Evolutionary conservation across 2,888 invertebrate species (phyloP).

Genomic region (Scotopteryx bipunctaria): DNA sequence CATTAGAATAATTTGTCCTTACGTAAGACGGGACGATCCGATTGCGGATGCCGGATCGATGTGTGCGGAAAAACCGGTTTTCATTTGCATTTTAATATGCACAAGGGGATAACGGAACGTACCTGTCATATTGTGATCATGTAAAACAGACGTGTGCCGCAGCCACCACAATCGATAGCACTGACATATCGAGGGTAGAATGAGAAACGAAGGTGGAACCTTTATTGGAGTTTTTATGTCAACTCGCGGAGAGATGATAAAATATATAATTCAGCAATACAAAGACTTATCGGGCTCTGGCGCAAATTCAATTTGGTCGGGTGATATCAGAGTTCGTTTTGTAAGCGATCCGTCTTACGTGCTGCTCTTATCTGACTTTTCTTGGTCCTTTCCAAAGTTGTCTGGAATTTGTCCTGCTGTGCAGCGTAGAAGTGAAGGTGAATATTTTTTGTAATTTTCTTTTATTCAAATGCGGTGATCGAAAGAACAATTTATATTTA

Average conservation of each 20-base stretch:
- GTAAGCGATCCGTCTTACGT: slow-evolving; percentile 38
- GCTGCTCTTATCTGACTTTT: slow-evolving; percentile 31
- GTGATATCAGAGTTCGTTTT: slow-evolving; percentile 33
- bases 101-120: slow-evolving; percentile 63
- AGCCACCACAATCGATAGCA: slow-evolving; percentile 39
- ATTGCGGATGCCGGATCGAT: slow-evolving; percentile 61
- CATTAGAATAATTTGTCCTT: slow-evolving; percentile 63
- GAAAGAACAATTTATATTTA: too few species aligned
- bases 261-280: slow-evolving; percentile 51
- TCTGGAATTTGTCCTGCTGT: slow-evolving; percentile 25
- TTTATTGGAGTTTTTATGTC: slow-evolving; percentile 46
- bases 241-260: slow-evolving; percentile 36
- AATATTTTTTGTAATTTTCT: background rate
- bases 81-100: slow-evolving; percentile 82
- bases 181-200: slow-evolving; percentile 35
- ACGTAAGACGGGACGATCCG: slow-evolving; percentile 72
- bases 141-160: slow-evolving; percentile 37
- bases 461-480: too few species aligned
- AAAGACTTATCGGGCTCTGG: slow-evolving; percentile 45
- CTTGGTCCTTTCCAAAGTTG: slow-evolving; percentile 30
- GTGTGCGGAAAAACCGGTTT: slow-evolving; percentile 54
- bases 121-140: slow-evolving; percentile 67
- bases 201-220: slow-evolving; percentile 39
- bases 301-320: slow-evolving; percentile 45
- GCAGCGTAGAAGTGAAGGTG: slow-evolving; percentile 1